Evolutionary conservation across 2,888 invertebrate species (phyloP).

Genomic region (Lacanobia oleracea): DNA sequence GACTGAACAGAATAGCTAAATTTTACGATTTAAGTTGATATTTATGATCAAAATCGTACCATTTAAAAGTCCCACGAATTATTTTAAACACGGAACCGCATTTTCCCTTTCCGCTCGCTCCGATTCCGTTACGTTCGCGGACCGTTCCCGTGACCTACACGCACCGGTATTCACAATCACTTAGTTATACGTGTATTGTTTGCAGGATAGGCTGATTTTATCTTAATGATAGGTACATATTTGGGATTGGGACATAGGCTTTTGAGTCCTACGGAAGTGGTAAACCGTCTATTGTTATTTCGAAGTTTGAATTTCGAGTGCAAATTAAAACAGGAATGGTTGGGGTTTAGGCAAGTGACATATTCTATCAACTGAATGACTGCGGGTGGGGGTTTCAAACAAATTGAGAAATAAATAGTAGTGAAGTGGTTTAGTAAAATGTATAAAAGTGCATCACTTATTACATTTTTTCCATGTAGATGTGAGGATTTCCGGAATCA

Average conservation of each 20-base stretch:
- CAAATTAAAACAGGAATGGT: no score
- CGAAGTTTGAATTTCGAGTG: no score
- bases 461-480: no score
- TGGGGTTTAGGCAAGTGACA: no score
- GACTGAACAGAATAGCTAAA: no score
- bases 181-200: conserved; percentile 39
- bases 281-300: no score
- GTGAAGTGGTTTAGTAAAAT: no score
- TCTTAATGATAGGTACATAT: conserved; percentile 11
- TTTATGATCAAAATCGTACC: background rate
- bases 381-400: no score
- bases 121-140: conserved; percentile 33
- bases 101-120: conserved; percentile 38
- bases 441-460: no score
- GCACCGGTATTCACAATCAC: conserved; percentile 60
- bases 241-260: background rate
- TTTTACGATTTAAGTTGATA: background rate
- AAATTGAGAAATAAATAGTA: no score
- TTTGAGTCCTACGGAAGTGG: background rate
- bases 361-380: no score
- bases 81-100: conserved; percentile 50
- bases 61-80: conserved; percentile 34
- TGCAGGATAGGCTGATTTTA: conserved; percentile 18
- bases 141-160: conserved; percentile 17
- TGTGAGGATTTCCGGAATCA: no score